phyloP scores from a whole-genome alignment of 1,140 invertebrate species.

The Mizuhopecten yessoensis region DNA sequence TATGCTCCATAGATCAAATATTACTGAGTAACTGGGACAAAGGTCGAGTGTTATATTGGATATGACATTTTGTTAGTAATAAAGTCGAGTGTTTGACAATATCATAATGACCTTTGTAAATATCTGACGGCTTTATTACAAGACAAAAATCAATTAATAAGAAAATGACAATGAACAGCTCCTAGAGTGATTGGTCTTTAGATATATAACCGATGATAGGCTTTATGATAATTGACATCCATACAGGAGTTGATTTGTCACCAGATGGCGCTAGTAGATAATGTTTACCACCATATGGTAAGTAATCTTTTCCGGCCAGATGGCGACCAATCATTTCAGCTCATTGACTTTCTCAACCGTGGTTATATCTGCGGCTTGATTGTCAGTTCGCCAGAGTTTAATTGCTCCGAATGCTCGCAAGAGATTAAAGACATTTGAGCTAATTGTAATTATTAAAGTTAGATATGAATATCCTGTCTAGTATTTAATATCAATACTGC shows the following conservation, averaged over 20 bases:
- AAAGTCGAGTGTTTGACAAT: background rate
- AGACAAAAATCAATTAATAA: background rate
- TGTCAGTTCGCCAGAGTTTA: no score
- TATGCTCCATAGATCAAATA: no score
- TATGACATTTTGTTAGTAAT: background rate
- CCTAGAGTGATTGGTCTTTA: background rate
- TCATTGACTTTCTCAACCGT: no score
- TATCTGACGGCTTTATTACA: background rate
- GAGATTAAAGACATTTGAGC: no score
- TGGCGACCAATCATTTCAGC: no score
- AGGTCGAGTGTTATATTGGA: background rate
- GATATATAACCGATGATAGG: background rate
- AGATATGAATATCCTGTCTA: no score
- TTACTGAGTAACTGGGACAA: no score
- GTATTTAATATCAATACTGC: no score
- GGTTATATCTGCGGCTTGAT: no score
- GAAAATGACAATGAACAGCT: background rate
- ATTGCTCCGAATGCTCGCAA: no score
- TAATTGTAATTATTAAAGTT: no score
- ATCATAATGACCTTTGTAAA: background rate
- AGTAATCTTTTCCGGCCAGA: no score
- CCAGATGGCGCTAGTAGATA: background rate
- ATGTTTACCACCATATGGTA: background rate
- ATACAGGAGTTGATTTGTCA: background rate
- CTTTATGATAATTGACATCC: background rate